Evolutionary conservation across 2,113 vertebrate species (phyloP).

Genomic region (Sisor rabdophorus): DNA sequence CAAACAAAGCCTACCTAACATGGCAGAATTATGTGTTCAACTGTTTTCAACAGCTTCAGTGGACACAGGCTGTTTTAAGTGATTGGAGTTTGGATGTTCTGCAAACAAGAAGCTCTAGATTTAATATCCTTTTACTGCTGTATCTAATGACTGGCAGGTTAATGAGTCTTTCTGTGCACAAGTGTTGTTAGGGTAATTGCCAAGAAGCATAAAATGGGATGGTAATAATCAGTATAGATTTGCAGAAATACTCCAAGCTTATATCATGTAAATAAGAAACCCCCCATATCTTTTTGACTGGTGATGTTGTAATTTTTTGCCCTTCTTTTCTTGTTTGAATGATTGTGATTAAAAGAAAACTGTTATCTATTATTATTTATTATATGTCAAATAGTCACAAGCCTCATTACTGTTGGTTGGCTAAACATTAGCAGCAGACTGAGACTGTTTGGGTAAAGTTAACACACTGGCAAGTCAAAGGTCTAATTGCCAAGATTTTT

Average conservation of each 20-base stretch:
- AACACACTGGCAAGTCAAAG: neutral
- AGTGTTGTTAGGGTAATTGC: constrained; percentile 50
- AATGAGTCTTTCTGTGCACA: constrained; percentile 44
- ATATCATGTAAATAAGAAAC: neutral
- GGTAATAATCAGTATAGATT: constrained; percentile 47
- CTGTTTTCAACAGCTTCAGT: constrained; percentile 30
- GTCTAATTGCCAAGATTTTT: too few species aligned
- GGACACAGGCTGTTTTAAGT: constrained; percentile 24
- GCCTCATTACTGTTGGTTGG: neutral
- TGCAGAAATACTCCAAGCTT: constrained; percentile 32
- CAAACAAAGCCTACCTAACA: constrained; percentile 6
- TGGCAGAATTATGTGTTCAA: constrained; percentile 27
- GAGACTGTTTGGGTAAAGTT: constrained; percentile 2
- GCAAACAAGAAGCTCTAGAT: constrained; percentile 41
- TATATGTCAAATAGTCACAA: neutral
- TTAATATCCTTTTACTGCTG: constrained; percentile 46
- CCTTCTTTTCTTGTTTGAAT: neutral
- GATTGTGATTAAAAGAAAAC: neutral
- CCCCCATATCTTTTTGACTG: neutral
- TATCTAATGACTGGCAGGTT: constrained; percentile 34
- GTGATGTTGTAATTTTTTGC: neutral
- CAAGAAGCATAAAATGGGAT: constrained; percentile 47
- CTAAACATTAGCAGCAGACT: neutral
- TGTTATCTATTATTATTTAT: neutral
- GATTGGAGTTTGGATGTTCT: constrained; percentile 25